These are phyloP conservation scores for Smutsia gigantea DNA, from an alignment of 2,797 vertebrate species.

Conservation along the genomic window DNA sequence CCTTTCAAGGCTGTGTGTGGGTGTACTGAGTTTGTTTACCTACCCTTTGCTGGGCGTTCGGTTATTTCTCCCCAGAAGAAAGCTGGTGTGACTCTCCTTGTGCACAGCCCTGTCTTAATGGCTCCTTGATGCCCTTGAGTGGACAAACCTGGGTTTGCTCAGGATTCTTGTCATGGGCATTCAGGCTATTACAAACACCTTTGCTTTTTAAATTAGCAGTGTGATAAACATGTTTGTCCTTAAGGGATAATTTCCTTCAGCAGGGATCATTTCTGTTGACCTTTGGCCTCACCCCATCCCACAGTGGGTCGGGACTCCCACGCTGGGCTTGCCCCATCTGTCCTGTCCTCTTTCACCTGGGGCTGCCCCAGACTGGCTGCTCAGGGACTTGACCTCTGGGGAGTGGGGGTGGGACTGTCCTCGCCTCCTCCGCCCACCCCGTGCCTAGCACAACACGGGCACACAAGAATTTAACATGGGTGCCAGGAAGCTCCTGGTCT, in stretches of 20 bases:
- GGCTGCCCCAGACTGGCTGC: not conserved
- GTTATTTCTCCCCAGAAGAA: not conserved
- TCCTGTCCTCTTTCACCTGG: not conserved
- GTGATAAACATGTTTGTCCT: not conserved
- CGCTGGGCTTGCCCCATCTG: no score
- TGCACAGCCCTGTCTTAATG: rapidly evolving
- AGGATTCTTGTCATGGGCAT: not conserved
- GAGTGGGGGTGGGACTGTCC: not conserved
- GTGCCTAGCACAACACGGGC: not conserved
- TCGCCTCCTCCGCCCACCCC: no score
- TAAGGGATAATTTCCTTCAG: not conserved
- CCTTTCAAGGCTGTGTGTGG: rapidly evolving
- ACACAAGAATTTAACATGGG: no score
- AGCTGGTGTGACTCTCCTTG: not conserved
- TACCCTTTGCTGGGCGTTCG: rapidly evolving
- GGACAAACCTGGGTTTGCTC: not conserved
- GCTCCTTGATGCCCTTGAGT: no score
- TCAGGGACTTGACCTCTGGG: not conserved
- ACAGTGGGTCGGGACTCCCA: not conserved
- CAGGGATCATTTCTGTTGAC: not conserved
- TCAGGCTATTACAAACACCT: not conserved
- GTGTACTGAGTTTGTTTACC: rapidly evolving
- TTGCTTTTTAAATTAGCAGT: not conserved
- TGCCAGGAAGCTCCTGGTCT: not conserved
- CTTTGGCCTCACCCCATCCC: no score